Conservation (phyloP, 2,113 vertebrate species). For the Todiramphus chloris region DNA sequence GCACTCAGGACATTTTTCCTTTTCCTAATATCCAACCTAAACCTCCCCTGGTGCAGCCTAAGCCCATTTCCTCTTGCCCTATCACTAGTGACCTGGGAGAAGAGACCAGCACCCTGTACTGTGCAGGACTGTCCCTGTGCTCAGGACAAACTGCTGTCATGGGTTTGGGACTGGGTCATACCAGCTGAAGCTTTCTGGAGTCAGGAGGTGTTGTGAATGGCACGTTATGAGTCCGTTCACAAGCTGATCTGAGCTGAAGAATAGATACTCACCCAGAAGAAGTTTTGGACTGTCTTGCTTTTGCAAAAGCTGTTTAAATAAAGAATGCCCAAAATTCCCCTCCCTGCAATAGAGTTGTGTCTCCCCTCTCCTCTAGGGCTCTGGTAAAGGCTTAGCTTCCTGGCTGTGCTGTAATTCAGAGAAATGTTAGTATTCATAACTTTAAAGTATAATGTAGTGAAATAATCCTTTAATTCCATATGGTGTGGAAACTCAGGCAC, state of each 20-base stretch:
- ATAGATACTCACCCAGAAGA: not conserved
- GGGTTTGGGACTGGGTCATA: not conserved
- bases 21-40: too few relatives aligned
- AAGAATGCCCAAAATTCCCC: not conserved
- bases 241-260: not conserved
- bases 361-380: not conserved
- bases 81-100: too few relatives aligned
- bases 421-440: constrained; percentile 10
- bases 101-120: too few relatives aligned
- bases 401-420: not conserved
- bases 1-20: too few relatives aligned
- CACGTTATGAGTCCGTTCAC: rapidly evolving
- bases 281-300: not conserved
- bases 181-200: not conserved
- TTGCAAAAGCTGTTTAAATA: not conserved
- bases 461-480: constrained; percentile 61
- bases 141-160: rapidly evolving
- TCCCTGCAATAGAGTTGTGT: not conserved
- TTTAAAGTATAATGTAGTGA: constrained; percentile 39
- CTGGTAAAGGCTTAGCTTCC: not conserved
- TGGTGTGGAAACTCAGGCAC: not conserved
- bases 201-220: not conserved
- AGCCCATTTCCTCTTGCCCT: too few relatives aligned
- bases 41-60: too few relatives aligned
- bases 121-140: not conserved